A percentile compares a stretch with the other conserved stretches of the same genome.
These are phyloP conservation scores for Apus apus DNA, from an alignment of 2,113 vertebrate species.

Conservation along the genomic window DNA sequence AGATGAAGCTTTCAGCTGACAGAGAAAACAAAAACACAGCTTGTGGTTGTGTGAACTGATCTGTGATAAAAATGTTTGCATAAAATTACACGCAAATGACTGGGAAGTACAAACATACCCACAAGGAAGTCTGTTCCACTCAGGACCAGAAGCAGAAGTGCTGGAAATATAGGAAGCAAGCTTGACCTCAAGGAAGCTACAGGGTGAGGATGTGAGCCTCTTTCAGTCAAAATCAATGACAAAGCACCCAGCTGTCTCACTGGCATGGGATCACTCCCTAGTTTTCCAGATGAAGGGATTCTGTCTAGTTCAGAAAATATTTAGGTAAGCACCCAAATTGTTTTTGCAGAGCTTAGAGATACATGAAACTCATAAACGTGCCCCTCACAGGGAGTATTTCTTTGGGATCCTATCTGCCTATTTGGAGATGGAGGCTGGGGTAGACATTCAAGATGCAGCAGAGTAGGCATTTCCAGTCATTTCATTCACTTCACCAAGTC, in stretches of 20 bases:
- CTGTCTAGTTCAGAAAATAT: not conserved
- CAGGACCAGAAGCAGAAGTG: slow-evolving; percentile 59
- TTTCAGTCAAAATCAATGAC: not conserved
- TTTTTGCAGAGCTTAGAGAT: not conserved
- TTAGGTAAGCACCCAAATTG: not conserved
- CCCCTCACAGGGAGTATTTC: not conserved
- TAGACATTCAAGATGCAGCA: not conserved
- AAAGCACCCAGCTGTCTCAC: not conserved
- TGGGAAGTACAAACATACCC: slow-evolving; percentile 65
- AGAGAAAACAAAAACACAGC: slow-evolving; percentile 65
- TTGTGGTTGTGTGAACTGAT: slow-evolving; percentile 68
- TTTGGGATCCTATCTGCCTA: fast-evolving
- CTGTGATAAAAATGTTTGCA: slow-evolving; percentile 69
- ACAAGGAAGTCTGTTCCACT: slow-evolving; percentile 57
- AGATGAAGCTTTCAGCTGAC: slow-evolving; percentile 55
- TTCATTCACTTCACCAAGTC: not conserved
- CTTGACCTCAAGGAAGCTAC: slow-evolving; percentile 20
- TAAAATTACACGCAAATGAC: slow-evolving; percentile 64
- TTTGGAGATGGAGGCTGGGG: not conserved
- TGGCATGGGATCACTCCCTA: not conserved
- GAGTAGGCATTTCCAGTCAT: not conserved
- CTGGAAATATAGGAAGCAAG: slow-evolving; percentile 41
- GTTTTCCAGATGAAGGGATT: not conserved
- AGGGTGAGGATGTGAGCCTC: not conserved
- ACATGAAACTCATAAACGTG: not conserved